Evolutionary conservation across 2,113 vertebrate species (phyloP), one percentile per base, ranked within the genome.

Genomic region (Empidonax traillii): DNA sequence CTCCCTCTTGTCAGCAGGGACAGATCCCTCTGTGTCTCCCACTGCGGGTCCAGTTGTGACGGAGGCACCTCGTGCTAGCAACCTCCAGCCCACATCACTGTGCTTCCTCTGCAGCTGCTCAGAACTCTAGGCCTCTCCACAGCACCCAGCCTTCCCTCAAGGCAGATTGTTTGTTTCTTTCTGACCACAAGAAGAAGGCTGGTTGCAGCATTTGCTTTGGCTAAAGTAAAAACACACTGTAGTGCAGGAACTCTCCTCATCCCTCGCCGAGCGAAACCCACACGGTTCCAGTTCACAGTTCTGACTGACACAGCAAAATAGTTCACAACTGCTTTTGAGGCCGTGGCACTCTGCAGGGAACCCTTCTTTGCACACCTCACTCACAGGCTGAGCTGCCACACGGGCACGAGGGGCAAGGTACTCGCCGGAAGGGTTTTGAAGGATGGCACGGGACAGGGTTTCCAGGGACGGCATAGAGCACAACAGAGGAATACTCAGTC

Each of bases 131-230:
- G 87, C 61, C 56, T 89, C 75, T 93, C 78, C 69, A 71, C 46
- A 94, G 93, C 78, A 51, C 67, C 0, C 22, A 94, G 96, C 86
- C 92, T 93, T 95, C 93, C 96, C 92, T 91, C 84, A 89, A 97
- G 96, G 96, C 89, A 96, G 93, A 90, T 96, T 96, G 92, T 95
- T 97, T 96, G 72, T 91, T 96, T 94, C 86, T 92, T 85, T 92
- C 89, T 93, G 78, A 93, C 95, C 94, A 86, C 95, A 97, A 92
- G 78, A 94, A 97, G 80, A 58, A 85, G 53, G 81, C 91, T 93
- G 91, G 96, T 96, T 97, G 94, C 79, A 87, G 76, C 2, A 11
- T 87, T 96, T 94, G 89, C 88, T 97, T 96, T 97, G 96, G 96
- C 93, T 83, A 55, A 0, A 85, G 77, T 74, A 2, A 87, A 96